A percentile compares a stretch with the other conserved stretches of the same genome.
phyloP scores from a whole-genome alignment of 2,113 vertebrate genomes.

The Ramphastos sulfuratus region DNA sequence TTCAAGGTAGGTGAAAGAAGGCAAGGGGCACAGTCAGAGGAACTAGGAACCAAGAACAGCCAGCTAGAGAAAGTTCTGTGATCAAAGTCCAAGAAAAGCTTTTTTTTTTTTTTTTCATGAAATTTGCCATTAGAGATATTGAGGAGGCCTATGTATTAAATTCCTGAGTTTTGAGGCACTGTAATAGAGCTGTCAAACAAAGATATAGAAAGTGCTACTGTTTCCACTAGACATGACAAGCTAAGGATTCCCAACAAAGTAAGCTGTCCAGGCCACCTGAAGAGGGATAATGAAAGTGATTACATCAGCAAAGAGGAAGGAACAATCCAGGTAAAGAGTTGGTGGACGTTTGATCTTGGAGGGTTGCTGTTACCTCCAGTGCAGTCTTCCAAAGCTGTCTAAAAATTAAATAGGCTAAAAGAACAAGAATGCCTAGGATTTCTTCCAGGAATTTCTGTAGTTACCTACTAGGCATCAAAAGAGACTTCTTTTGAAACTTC shows the following conservation, averaged over 20 bases:
- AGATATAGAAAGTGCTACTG: slow-evolving; percentile 64
- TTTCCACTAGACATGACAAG: slow-evolving; percentile 65
- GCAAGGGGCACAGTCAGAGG: slow-evolving; percentile 49
- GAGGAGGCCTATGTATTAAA: slow-evolving; percentile 67
- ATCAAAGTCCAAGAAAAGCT: slow-evolving; percentile 63
- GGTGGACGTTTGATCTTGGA: slow-evolving; percentile 66
- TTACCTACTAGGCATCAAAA: slow-evolving; percentile 62
- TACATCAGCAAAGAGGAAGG: slow-evolving; percentile 70
- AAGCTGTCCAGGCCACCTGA: slow-evolving; percentile 51
- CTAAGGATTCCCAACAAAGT: slow-evolving; percentile 69
- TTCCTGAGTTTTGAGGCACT: slow-evolving; percentile 62
- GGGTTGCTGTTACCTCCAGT: slow-evolving; percentile 71
- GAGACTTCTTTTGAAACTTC: slow-evolving; percentile 64
- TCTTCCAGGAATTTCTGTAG: slow-evolving; percentile 67
- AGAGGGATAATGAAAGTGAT: slow-evolving; percentile 71
- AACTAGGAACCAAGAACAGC: slow-evolving; percentile 46
- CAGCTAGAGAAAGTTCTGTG: slow-evolving; percentile 55
- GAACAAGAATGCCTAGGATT: slow-evolving; percentile 68
- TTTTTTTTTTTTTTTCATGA: slow-evolving; percentile 26
- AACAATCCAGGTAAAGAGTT: slow-evolving; percentile 70
- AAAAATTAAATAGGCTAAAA: slow-evolving; percentile 73
- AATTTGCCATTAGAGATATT: slow-evolving; percentile 61
- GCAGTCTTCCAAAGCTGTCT: slow-evolving; percentile 65
- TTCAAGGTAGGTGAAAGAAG: slow-evolving; percentile 55
- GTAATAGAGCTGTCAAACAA: slow-evolving; percentile 67